Evolutionary conservation across 2,113 vertebrate genomes (phyloP), one percentile per base, ranked within the genome.

Genomic region (Australoheros scitulus): DNA sequence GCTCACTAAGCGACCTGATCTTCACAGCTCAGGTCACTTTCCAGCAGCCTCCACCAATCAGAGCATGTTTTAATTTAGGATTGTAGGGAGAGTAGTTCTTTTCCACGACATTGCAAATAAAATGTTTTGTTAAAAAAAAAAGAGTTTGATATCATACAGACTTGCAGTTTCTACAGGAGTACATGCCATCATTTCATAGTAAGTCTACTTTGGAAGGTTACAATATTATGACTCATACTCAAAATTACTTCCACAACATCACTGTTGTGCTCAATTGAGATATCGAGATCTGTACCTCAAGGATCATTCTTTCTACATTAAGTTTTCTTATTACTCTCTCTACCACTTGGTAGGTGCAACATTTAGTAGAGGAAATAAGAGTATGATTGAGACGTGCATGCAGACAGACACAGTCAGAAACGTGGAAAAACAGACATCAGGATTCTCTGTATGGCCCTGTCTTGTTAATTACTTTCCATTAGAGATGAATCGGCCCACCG

Each of bases 401-500:
- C 68, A 61, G 11, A 61, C 60, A 60, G n/a, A 60, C 36, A 36
- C 14, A 64, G 32, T 26, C n/a, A 34, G 38, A 68, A 56, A 24
- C 74, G 79, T 55, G 76, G 59, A 75, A 68, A 87, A 68, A 82
- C 86, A 78, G 79, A 78, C 81, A 36, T 68, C 65, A 82, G 70
- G 78, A 79, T 26, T 85, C 68, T 92, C 76, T 47, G 76, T 83
- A 36, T 77, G 61, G 61, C 61, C 81, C 84, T n/a, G 38, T 83
- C 88, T 64, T 90, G 90, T 94, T 97, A 97, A 98, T 97, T 97
- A 94, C 94, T 94, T 93, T 94, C 92, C 94, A 94, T 95, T 95
- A 95, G 93, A 94, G 96, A 96, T 96, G 94, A 97, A 96, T 96
- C 96, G 92, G 96, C 94, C 93, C 94, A 86, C 95, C 94, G 94